These are phyloP conservation scores for Psephotus haematonotus DNA, from an alignment of 2,113 vertebrate genomes.

Conservation along the genomic window DNA sequence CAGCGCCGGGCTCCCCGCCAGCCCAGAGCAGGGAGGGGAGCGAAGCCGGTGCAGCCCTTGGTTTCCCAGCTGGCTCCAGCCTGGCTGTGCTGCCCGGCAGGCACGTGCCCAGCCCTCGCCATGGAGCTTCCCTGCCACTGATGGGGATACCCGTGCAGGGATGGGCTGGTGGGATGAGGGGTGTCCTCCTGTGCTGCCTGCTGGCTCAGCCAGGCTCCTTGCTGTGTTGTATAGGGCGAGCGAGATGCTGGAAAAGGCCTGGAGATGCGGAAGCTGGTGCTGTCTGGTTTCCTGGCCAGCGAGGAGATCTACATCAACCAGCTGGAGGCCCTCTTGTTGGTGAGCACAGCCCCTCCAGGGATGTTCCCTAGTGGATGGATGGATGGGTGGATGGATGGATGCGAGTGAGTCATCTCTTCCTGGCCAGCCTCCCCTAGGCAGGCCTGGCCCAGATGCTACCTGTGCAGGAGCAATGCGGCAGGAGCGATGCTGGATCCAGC, in stretches of 20 bases:
- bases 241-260: conserved; percentile 89
- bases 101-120: not conserved
- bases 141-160: accelerated
- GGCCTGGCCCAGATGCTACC: accelerated
- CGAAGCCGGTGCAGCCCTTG: not conserved
- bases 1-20: not conserved
- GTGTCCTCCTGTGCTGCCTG: not conserved
- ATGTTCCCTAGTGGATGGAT: no score
- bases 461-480: not conserved
- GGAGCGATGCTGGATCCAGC: not conserved
- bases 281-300: conserved; percentile 94
- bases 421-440: not conserved
- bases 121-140: accelerated
- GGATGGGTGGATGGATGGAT: not conserved
- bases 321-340: conserved; percentile 92
- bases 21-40: not conserved
- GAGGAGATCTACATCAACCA: conserved; percentile 99
- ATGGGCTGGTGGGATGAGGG: not conserved
- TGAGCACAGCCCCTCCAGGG: conserved; percentile 61
- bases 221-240: conserved; percentile 76
- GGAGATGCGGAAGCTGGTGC: conserved; percentile 97
- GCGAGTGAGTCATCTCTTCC: not conserved
- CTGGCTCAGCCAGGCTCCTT: not conserved
- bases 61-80: conserved; percentile 10
- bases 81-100: not conserved